Evolutionary conservation across 1,140 invertebrate species (phyloP).

Genomic region (Lepidotrigona ventralis): DNA sequence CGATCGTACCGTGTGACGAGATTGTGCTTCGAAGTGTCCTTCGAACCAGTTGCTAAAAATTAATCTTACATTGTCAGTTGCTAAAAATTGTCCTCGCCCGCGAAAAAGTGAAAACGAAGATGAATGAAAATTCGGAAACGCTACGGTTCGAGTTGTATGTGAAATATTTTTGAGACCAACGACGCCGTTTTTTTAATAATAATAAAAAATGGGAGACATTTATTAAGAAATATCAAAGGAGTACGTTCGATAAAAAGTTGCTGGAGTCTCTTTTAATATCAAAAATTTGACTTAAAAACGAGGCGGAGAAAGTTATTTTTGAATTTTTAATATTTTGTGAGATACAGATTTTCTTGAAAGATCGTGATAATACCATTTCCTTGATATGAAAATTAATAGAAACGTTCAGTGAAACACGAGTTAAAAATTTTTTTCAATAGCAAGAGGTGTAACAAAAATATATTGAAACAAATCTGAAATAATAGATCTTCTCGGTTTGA

Average conservation of each 20-base stretch:
- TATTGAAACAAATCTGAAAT: too few species aligned
- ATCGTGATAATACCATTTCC: neutral
- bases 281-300: too few species aligned
- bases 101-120: neutral
- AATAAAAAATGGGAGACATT: neutral
- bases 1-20: slow-evolving; percentile 4
- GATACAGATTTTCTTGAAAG: neutral
- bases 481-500: too few species aligned
- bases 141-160: neutral
- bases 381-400: neutral
- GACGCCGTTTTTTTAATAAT: neutral
- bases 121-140: too few species aligned
- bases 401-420: neutral
- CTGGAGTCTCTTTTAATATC: neutral
- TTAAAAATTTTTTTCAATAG: too few species aligned
- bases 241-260: neutral
- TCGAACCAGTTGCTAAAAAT: neutral
- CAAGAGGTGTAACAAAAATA: too few species aligned
- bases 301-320: too few species aligned
- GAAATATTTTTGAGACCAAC: neutral
- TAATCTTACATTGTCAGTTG: neutral
- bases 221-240: neutral
- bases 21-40: neutral
- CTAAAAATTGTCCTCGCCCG: neutral
- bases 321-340: too few species aligned